phyloP scores from a whole-genome alignment of 2,797 vertebrate species.

The Lacerta viridis region DNA sequence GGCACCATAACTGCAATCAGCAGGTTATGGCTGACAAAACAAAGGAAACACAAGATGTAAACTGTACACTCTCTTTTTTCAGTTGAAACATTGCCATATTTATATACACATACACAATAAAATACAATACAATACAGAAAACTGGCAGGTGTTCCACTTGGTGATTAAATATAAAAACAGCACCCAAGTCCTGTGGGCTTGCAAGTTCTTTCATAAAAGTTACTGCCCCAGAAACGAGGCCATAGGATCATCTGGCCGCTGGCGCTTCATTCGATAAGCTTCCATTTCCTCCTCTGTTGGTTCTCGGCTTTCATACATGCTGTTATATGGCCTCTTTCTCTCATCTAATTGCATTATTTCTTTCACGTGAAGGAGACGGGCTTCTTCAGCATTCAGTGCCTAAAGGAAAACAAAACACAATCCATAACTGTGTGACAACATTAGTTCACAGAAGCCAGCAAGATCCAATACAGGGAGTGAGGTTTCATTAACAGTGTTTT shows the following conservation, averaged over 20 bases:
- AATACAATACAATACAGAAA: neutral
- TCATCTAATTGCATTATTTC: slow-evolving; percentile 94
- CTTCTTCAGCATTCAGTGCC: slow-evolving; percentile 95
- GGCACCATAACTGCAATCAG: neutral
- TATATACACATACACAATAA: neutral
- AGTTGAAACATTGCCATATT: neutral
- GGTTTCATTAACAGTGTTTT: too few relatives aligned
- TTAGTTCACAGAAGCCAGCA: slow-evolving; percentile 4
- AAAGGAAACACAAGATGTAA: neutral
- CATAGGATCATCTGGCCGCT: slow-evolving; percentile 95
- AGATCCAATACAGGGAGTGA: neutral
- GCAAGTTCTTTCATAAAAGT: slow-evolving; percentile 27
- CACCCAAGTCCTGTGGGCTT: neutral
- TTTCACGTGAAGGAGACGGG: slow-evolving; percentile 90
- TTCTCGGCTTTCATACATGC: slow-evolving; percentile 89
- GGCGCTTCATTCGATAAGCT: slow-evolving; percentile 95
- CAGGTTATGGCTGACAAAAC: neutral
- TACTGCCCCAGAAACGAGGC: slow-evolving; percentile 92
- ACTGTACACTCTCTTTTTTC: neutral
- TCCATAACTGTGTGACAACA: neutral
- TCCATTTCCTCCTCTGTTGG: slow-evolving; percentile 99
- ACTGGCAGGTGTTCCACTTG: accelerated
- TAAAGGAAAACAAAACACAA: slow-evolving; percentile 63
- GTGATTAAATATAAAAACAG: neutral
- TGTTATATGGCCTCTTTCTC: slow-evolving; percentile 93